Evolutionary conservation across 2,888 invertebrate species (phyloP), one percentile per base, ranked within the genome.

Genomic region (Rhorus exstirpatorius): DNA sequence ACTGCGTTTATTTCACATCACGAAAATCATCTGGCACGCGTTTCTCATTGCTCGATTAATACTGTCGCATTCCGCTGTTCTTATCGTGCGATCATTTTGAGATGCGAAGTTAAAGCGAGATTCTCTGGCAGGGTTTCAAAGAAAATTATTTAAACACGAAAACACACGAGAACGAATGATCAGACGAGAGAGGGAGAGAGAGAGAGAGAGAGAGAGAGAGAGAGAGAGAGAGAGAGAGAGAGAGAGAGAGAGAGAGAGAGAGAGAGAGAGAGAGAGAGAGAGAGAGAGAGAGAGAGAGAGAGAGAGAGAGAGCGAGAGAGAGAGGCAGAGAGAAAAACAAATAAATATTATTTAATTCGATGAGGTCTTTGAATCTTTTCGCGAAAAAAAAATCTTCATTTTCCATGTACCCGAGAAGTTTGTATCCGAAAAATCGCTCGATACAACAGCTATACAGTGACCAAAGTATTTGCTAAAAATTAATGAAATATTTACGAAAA

Each of bases 11-110:
- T 63, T 75, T 75, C 63, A 35, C 55, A 61, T 68, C n/a, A 31
- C 8, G 21, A 21, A 46, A 70, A 55, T 70, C 80, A 81, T 65
- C 75, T 76, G 76, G 65, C 76, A 19, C 55, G 41, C 70, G 41
- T 71, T 76, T 61, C 58, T 74, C 76, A 21, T 49, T 51, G 58
- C 49, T 71, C 70, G 76, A 81, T 81, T 65, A 81, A 76, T 65
- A 41, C 63, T 44, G 49, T 63, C 65, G 55, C 35, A 41, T 65
- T 76, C 70, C 65, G 12, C 8, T 0, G 3, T 38, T 35, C 35
- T 14, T 41, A 12, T 14, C 49, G 19, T 53, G 14, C 35, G 70
- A 65, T 63, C 49, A n/a, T n/a, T 21, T 70, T 49, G 24, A n/a
- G 76, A 63, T 31, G n/a, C 6, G 21, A 31, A 31, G 53, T 46